Evolutionary conservation across 2,113 vertebrate species (phyloP).

Genomic region (Thamnaconus septentrionalis): DNA sequence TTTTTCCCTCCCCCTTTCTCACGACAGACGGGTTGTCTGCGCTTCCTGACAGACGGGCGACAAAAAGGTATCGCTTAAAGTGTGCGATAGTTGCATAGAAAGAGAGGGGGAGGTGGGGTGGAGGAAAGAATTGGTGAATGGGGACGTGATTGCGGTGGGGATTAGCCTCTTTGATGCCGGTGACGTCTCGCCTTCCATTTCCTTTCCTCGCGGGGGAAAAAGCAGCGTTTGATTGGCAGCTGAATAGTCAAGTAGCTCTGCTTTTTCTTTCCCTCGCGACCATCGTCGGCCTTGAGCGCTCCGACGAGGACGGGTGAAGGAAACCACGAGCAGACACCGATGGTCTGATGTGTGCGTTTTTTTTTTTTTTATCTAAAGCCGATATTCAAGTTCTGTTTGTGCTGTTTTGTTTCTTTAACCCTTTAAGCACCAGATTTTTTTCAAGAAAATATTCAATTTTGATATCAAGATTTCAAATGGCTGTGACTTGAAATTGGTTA

Average conservation of each 20-base stretch:
- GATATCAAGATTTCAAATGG: no score
- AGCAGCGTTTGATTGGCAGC: slow-evolving; percentile 47
- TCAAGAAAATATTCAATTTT: no score
- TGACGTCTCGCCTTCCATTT: slow-evolving; percentile 34
- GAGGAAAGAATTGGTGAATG: slow-evolving; percentile 58
- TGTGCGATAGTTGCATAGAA: slow-evolving; percentile 14
- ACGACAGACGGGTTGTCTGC: slow-evolving; percentile 34
- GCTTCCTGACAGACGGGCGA: slow-evolving; percentile 30
- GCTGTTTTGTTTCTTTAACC: no score
- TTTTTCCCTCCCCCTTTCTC: slow-evolving; percentile 22
- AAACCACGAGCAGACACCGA: no score
- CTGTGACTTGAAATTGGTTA: no score
- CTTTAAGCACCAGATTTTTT: no score
- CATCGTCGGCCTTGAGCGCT: slow-evolving; percentile 18
- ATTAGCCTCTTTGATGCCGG: slow-evolving; percentile 58
- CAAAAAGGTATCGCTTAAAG: slow-evolving; percentile 41
- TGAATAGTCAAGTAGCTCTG: slow-evolving; percentile 41
- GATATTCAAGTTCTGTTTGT: no score
- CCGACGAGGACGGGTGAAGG: slow-evolving; percentile 54
- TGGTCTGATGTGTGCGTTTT: no score
- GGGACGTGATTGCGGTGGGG: slow-evolving; percentile 68
- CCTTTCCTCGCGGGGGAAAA: not conserved
- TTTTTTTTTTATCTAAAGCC: no score
- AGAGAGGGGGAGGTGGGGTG: no score
- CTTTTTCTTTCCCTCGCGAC: slow-evolving; percentile 10